Evolutionary conservation across 2,888 invertebrate genomes (phyloP).

Genomic region (Agriopis marginaria): DNA sequence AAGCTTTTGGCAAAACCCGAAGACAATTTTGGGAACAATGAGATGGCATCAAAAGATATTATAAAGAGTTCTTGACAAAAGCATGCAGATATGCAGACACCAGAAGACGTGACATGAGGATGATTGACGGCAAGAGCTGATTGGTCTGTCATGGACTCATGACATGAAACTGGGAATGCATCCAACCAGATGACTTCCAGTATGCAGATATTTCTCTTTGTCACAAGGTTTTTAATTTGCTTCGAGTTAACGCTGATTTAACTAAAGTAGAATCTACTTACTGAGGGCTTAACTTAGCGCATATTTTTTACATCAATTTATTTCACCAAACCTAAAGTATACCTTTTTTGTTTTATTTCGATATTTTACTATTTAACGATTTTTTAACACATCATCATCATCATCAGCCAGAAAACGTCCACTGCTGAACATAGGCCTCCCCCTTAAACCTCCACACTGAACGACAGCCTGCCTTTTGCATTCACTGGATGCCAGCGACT

Average conservation of each 20-base stretch:
- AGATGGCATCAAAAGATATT: constrained; percentile 25
- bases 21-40: constrained; percentile 27
- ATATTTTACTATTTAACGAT: too few species aligned
- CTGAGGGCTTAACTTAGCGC: too few species aligned
- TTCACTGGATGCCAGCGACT: too few species aligned
- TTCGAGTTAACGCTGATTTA: constrained; percentile 2
- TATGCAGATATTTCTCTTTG: constrained; percentile 24
- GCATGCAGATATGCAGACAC: constrained; percentile 2
- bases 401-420: too few species aligned
- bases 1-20: constrained; percentile 26
- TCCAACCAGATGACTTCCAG: constrained; percentile 14
- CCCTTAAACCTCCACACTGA: too few species aligned
- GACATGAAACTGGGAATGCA: constrained; percentile 13
- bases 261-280: too few species aligned
- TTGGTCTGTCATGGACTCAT: constrained; percentile 11
- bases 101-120: constrained; percentile 15
- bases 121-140: constrained; percentile 11
- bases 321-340: too few species aligned
- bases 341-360: too few species aligned
- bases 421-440: too few species aligned
- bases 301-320: too few species aligned
- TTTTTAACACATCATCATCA: too few species aligned
- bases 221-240: constrained; percentile 1
- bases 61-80: constrained; percentile 21
- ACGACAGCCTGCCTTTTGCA: too few species aligned